Conservation (phyloP, 2,888 invertebrate species). For the Gastrophysa polygoni region DNA sequence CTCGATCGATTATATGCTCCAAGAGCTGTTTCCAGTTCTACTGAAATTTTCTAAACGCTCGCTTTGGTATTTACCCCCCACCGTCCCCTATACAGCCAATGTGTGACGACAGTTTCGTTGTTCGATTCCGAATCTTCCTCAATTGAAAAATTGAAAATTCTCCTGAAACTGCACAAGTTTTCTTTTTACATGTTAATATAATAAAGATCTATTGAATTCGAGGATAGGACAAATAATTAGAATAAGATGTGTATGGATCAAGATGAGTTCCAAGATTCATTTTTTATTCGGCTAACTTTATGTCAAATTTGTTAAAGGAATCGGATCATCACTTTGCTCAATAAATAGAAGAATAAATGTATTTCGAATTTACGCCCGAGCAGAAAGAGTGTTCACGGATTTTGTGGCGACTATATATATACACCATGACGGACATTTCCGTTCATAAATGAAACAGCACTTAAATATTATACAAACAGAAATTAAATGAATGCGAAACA, state of each 20-base stretch:
- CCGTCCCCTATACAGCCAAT: too few species aligned
- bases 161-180: too few species aligned
- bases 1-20: neutral
- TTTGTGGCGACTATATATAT: neutral
- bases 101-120: too few species aligned
- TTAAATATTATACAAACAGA: neutral
- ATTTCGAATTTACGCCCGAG: neutral
- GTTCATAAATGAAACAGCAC: slow-evolving; percentile 2
- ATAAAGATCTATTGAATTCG: too few species aligned
- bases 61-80: neutral
- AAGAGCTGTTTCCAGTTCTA: neutral
- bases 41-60: neutral
- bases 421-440: neutral
- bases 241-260: too few species aligned
- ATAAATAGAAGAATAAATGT: neutral
- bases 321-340: neutral
- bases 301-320: too few species aligned
- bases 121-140: too few species aligned
- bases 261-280: too few species aligned
- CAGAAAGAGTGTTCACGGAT: neutral
- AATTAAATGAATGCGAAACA: neutral
- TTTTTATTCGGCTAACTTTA: too few species aligned
- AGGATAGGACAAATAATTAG: too few species aligned
- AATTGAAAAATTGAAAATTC: too few species aligned
- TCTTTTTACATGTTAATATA: too few species aligned